phyloP scores from a whole-genome alignment of 1,140 invertebrate species.

The Drosophila bocki region DNA sequence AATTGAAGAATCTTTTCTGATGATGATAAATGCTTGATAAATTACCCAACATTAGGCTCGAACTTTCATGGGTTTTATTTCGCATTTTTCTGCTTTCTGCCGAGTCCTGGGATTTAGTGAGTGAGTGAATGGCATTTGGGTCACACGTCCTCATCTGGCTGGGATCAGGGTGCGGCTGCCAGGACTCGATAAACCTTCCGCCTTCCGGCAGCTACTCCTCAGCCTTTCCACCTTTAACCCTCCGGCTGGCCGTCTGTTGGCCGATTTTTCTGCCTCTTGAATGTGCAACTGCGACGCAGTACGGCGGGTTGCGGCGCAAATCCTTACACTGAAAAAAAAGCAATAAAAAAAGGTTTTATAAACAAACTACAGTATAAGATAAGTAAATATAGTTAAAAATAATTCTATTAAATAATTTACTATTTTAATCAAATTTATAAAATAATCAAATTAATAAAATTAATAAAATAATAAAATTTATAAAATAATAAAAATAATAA shows the following conservation, averaged over 20 bases:
- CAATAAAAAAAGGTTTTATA: not conserved
- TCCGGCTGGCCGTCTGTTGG: constrained; percentile 9
- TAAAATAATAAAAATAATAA: too few relatives aligned
- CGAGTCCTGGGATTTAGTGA: constrained; percentile 24
- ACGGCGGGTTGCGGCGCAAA: constrained; percentile 51
- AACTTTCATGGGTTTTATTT: constrained; percentile 6
- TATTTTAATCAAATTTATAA: not conserved
- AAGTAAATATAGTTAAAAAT: too few relatives aligned
- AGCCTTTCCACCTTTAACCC: constrained; percentile 12
- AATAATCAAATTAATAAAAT: too few relatives aligned
- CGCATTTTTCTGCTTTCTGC: constrained; percentile 3
- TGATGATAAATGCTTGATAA: not conserved
- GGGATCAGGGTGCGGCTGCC: constrained; percentile 32
- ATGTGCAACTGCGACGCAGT: constrained; percentile 63
- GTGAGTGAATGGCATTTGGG: constrained; percentile 49
- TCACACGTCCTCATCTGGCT: constrained; percentile 36
- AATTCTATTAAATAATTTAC: not conserved
- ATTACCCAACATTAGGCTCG: not conserved
- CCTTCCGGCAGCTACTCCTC: not conserved
- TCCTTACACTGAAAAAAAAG: constrained; percentile 32
- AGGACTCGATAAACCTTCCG: constrained; percentile 11
- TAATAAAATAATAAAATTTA: too few relatives aligned
- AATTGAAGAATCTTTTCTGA: not conserved
- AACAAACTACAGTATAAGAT: not conserved
- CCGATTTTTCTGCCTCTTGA: constrained; percentile 20